Percentiles rank a stretch among this genome's conserved stretches.
Conservation (phyloP, 2,888 invertebrate genomes). For the Hofmannophila pseudospretella region DNA sequence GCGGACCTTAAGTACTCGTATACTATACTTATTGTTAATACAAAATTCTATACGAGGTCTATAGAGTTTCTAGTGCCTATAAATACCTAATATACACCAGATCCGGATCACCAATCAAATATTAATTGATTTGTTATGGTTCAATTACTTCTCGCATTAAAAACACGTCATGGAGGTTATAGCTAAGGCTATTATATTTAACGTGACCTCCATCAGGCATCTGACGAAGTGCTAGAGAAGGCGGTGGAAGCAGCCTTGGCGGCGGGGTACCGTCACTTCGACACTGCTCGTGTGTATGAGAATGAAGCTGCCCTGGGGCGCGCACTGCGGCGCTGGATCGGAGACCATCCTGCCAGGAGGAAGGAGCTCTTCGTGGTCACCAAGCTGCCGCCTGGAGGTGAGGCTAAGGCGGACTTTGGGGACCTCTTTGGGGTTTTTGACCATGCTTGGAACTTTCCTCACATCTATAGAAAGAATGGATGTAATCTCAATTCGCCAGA, state of each 20-base stretch:
- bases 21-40: no score
- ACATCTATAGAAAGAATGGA: no score
- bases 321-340: constrained; percentile 84
- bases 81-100: no score
- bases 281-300: constrained; percentile 86
- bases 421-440: no score
- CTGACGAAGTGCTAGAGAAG: constrained; percentile 80
- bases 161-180: neutral
- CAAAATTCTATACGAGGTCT: no score
- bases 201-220: constrained; percentile 64
- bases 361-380: constrained; percentile 91
- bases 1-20: no score
- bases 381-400: constrained; percentile 84
- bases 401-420: constrained; percentile 15
- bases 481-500: no score
- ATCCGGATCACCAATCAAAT: no score
- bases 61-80: no score
- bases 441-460: no score
- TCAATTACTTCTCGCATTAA: no score
- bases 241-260: constrained; percentile 84
- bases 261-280: constrained; percentile 90
- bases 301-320: constrained; percentile 88
- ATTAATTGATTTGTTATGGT: no score
- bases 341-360: constrained; percentile 81
- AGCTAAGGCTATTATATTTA: neutral